Conservation (phyloP, 2,888 invertebrate genomes). For the Dione vanillae region DNA sequence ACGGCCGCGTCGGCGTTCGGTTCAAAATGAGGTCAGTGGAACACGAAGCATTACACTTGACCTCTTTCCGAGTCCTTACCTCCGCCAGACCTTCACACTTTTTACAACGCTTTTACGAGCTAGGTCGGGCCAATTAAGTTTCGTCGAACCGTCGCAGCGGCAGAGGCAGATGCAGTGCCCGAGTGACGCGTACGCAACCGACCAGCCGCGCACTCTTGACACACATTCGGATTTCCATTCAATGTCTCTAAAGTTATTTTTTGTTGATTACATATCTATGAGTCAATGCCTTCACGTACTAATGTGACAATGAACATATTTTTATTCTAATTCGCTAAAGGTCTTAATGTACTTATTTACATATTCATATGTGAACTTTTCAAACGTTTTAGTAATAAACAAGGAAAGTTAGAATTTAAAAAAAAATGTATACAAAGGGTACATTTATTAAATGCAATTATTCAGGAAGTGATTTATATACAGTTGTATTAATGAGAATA, state of each 20-base stretch:
- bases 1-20: constrained; percentile 62
- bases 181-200: constrained; percentile 57
- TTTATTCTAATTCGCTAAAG: constrained; percentile 8
- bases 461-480: not conserved
- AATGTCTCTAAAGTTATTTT: constrained; percentile 70
- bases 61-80: constrained; percentile 84
- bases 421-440: no score
- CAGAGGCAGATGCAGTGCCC: constrained; percentile 55
- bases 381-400: not conserved
- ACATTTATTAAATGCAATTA: not conserved
- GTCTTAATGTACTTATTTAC: not conserved
- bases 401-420: no score
- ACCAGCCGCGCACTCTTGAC: constrained; percentile 71
- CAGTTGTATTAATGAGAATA: not conserved
- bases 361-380: not conserved
- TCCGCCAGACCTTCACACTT: constrained; percentile 83
- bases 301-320: constrained; percentile 32
- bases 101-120: constrained; percentile 82
- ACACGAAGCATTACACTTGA: constrained; percentile 83
- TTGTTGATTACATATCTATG: constrained; percentile 54
- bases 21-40: constrained; percentile 82
- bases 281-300: constrained; percentile 47
- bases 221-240: constrained; percentile 69
- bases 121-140: constrained; percentile 82
- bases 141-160: constrained; percentile 65